Conservation (phyloP, 1,140 invertebrate species). For the Pseudomyrmex pallidus region DNA sequence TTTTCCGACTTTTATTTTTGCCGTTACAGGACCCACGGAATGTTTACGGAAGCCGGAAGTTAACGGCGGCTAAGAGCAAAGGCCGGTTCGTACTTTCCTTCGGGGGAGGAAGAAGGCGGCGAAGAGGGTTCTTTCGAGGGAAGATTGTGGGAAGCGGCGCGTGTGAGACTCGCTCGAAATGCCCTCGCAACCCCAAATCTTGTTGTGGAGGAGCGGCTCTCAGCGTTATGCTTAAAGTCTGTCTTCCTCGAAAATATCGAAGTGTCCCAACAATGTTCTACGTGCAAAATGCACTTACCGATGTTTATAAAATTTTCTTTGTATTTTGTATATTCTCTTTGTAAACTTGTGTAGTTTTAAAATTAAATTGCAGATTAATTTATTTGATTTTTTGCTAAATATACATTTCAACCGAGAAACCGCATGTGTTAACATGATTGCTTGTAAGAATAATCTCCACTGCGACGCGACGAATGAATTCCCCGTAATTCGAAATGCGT, state of each 20-base stretch:
- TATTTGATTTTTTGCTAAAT: too few species aligned
- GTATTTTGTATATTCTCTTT: neutral
- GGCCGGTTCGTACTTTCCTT: slow-evolving; percentile 23
- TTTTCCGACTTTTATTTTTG: slow-evolving; percentile 44
- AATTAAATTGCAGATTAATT: too few species aligned
- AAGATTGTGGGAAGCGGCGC: slow-evolving; percentile 30
- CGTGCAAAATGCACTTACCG: neutral
- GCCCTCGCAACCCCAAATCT: neutral
- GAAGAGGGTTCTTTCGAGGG: neutral
- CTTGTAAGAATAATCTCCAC: neutral
- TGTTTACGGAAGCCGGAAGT: slow-evolving; percentile 64
- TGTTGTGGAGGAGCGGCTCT: neutral
- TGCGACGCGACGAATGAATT: slow-evolving; percentile 6
- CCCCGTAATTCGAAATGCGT: neutral
- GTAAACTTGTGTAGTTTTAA: neutral
- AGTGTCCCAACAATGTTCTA: neutral
- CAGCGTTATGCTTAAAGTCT: neutral
- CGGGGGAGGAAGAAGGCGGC: neutral
- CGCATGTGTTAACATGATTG: neutral
- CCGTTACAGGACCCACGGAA: slow-evolving; percentile 26
- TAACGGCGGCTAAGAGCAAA: slow-evolving; percentile 62
- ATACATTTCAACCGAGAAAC: too few species aligned
- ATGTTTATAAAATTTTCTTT: neutral
- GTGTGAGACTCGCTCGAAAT: slow-evolving; percentile 43
- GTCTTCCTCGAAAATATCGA: neutral